Base-by-base conservation (phyloP, 2,113 vertebrate species). In the Nibea coibor region DNA sequence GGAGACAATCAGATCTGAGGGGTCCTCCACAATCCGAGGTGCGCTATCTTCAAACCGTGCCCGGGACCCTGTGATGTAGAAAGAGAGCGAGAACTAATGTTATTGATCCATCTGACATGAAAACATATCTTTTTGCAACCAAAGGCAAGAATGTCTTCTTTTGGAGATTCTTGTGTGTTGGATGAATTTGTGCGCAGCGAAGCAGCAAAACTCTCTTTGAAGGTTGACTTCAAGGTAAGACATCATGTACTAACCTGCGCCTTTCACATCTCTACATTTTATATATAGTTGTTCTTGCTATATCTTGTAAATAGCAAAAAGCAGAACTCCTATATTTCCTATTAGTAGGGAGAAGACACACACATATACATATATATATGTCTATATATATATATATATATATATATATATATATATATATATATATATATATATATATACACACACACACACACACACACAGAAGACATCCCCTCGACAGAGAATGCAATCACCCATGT, bases 31-130 rank as follows among this genome's bases (percentile, higher is more conserved):
- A 3, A 96, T 94, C 5, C 97, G 95, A 0, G 96, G 87, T 0
- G 96, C 94, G 2, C 94, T 93, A 1, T 97, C 98, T 78, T 99
- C 97, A 0, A 11, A 96, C 94, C 89, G 93, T 1, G 90, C 72
- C 59, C 94, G 81, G 56, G 93, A 95, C 67, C 93, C 95, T 95
- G 84, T 43, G 65, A 63, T 51, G 63, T 16, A 63, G 45, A 80
- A 35, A 28, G 31, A 35, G 31, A 70, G 35, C 8, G 16, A 78
- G 51, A 50, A 56, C 1, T 66, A 22, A 74, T 75, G 69, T 83
- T 72, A 86, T 26, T 53, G 10, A 15, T 56, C 50, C 2, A 63
- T n/a, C 20, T n/a, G 53, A 61, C 66, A 67, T 47, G 64, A 59
- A 83, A 84, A 70, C 50, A 43, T 62, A 14, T 50, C 59, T 70